A percentile compares a stretch with the other conserved stretches of the same genome.
These are phyloP conservation scores for Sminthopsis crassicaudata DNA, from an alignment of 2,113 vertebrate genomes.

Conservation along the genomic window DNA sequence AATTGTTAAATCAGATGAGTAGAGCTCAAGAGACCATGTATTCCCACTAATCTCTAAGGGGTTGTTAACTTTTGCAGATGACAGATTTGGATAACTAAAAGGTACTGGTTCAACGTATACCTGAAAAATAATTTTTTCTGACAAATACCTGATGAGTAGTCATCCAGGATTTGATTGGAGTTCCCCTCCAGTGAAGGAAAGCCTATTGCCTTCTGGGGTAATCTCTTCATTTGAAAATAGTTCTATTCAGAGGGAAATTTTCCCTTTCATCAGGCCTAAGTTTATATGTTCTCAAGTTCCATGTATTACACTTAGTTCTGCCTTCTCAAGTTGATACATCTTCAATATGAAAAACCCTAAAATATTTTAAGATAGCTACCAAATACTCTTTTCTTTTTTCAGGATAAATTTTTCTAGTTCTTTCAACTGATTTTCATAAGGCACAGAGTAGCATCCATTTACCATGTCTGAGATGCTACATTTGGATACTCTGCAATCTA, in stretches of 20 bases:
- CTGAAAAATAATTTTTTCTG: neutral
- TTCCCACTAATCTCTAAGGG: conserved; percentile 23
- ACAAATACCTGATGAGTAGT: neutral
- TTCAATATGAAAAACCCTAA: neutral
- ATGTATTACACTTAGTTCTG: neutral
- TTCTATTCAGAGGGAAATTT: neutral
- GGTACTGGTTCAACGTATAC: neutral
- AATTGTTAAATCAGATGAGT: conserved; percentile 11
- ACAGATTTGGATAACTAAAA: neutral
- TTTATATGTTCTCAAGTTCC: neutral
- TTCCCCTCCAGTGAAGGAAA: neutral
- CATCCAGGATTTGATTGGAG: neutral
- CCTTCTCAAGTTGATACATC: neutral
- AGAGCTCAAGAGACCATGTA: conserved; percentile 39
- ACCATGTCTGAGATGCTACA: neutral
- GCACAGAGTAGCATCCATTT: neutral
- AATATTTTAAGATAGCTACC: neutral
- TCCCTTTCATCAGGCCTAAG: neutral
- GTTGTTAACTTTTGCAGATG: neutral
- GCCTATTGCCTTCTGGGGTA: neutral
- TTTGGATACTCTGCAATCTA: neutral
- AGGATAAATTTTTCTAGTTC: neutral
- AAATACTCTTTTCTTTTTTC: neutral
- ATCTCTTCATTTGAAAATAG: neutral
- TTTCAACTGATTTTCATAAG: neutral